Evolutionary conservation across 2,888 invertebrate genomes (phyloP).

Genomic region (Malacosoma neustria): DNA sequence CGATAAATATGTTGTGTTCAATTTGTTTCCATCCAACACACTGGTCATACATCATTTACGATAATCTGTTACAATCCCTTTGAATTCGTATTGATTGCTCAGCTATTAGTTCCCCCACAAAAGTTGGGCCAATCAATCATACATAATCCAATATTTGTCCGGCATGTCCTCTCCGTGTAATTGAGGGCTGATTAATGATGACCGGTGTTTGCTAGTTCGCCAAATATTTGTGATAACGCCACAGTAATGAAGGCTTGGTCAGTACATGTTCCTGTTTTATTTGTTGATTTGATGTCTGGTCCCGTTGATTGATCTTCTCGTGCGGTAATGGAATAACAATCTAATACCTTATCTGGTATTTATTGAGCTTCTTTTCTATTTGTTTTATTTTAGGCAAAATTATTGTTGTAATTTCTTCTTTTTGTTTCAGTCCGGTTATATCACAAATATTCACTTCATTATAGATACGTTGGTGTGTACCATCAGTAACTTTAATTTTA

Average conservation of each 20-base stretch:
- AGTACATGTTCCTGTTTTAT: not conserved
- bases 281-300: not conserved
- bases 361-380: not conserved
- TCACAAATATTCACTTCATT: too few relatives aligned
- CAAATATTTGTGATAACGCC: slow-evolving; percentile 19
- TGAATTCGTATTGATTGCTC: slow-evolving; percentile 18
- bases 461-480: too few relatives aligned
- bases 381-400: too few relatives aligned
- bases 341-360: not conserved
- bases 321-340: not conserved
- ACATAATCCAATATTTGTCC: slow-evolving; percentile 47
- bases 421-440: too few relatives aligned
- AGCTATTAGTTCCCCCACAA: slow-evolving; percentile 35
- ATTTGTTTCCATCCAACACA: not conserved
- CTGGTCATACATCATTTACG: slow-evolving; percentile 6
- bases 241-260: not conserved
- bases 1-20: not conserved
- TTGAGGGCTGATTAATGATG: slow-evolving; percentile 41
- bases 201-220: slow-evolving; percentile 19
- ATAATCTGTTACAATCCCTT: slow-evolving; percentile 21
- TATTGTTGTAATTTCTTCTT: too few relatives aligned
- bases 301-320: not conserved
- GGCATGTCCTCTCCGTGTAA: slow-evolving; percentile 27
- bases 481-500: too few relatives aligned
- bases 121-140: slow-evolving; percentile 52